Evolutionary conservation across 2,113 vertebrate species (phyloP).

Genomic region (Rattus norvegicus): GRCr8 NC_086027.1:77412001-77412500

Average conservation of each 20-base stretch:
- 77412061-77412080: not conserved
- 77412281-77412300: not conserved
- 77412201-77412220: not conserved
- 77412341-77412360: not conserved
- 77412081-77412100: not conserved
- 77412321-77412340: not conserved
- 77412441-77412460: not conserved
- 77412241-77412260: not conserved
- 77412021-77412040: no score
- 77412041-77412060: no score
- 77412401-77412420: not conserved
- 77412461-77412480: not conserved
- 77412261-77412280: not conserved
- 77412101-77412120: not conserved
- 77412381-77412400: not conserved
- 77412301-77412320: not conserved
- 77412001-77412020: no score
- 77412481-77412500: not conserved
- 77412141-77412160: not conserved
- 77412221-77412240: not conserved
- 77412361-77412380: not conserved
- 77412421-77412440: not conserved
- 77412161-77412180: not conserved
- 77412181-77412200: not conserved
- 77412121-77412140: not conserved